Evolutionary conservation across 2,113 vertebrate species (phyloP).

Genomic region (Trematomus loennbergii): DNA sequence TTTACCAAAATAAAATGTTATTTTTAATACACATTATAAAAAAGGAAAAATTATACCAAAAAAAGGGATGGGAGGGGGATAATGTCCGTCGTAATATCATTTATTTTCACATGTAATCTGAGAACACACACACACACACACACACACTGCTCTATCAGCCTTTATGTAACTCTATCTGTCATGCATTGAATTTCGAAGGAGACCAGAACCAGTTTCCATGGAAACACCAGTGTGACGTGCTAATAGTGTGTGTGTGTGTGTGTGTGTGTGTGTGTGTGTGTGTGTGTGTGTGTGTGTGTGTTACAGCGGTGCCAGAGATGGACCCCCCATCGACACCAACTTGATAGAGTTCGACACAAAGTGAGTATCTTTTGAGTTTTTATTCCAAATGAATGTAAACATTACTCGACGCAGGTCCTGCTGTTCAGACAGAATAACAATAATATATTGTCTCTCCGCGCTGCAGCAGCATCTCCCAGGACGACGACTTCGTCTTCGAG

Average conservation of each 20-base stretch:
- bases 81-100: too few relatives aligned
- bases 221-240: conserved; percentile 23
- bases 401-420: too few relatives aligned
- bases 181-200: conserved; percentile 26
- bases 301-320: conserved; percentile 85
- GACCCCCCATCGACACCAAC: conserved; percentile 91
- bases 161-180: background rate
- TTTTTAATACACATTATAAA: too few relatives aligned
- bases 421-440: too few relatives aligned
- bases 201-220: conserved; percentile 32
- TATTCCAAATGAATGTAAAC: too few relatives aligned
- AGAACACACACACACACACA: background rate
- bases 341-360: conserved; percentile 94
- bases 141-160: background rate
- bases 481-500: conserved; percentile 94
- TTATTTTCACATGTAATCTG: too few relatives aligned
- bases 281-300: too few relatives aligned
- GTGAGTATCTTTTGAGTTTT: conserved; percentile 77
- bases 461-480: conserved; percentile 87
- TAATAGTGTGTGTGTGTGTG: conserved; percentile 30
- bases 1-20: too few relatives aligned
- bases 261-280: too few relatives aligned
- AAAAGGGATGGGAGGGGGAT: too few relatives aligned
- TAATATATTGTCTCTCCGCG: too few relatives aligned
- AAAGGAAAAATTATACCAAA: too few relatives aligned